Percentiles rank a stretch among this genome's conserved stretches.
phyloP scores from a whole-genome alignment of 1,140 invertebrate genomes.

The Nasonia giraulti region DNA sequence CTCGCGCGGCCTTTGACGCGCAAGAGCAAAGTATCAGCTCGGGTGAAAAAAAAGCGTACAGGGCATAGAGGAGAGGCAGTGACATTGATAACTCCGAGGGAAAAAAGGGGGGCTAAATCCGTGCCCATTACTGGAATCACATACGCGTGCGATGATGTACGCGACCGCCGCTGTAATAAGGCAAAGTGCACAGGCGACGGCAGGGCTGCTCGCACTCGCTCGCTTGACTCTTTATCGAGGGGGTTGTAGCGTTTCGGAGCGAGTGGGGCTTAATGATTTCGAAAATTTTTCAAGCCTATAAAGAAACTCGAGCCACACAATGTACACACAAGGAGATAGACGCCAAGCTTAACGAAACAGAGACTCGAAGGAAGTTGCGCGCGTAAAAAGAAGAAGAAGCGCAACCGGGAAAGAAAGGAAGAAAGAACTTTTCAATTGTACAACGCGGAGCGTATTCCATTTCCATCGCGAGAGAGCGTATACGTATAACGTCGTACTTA shows the following conservation, averaged over 20 bases:
- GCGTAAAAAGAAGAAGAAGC: not conserved
- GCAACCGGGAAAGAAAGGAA: no score
- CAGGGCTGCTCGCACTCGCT: not conserved
- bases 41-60: no score
- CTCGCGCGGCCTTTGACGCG: no score
- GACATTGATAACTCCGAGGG: not conserved
- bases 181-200: slow-evolving; percentile 47
- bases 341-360: not conserved
- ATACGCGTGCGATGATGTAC: not conserved
- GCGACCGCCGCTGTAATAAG: slow-evolving; percentile 42
- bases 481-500: slow-evolving; percentile 23
- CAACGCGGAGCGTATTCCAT: not conserved
- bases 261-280: not conserved
- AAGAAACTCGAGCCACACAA: not conserved
- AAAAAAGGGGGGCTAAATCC: slow-evolving; percentile 25
- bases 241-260: not conserved
- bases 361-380: not conserved
- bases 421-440: slow-evolving; percentile 6
- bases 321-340: not conserved
- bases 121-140: slow-evolving; percentile 33
- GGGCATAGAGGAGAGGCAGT: no score
- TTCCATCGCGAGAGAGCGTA: slow-evolving; percentile 1
- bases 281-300: not conserved
- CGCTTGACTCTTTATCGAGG: slow-evolving; percentile 13
- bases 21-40: no score